These are phyloP conservation scores for Cyprinus carpio DNA, from an alignment of 2,113 vertebrate species.

Conservation along the genomic window DNA sequence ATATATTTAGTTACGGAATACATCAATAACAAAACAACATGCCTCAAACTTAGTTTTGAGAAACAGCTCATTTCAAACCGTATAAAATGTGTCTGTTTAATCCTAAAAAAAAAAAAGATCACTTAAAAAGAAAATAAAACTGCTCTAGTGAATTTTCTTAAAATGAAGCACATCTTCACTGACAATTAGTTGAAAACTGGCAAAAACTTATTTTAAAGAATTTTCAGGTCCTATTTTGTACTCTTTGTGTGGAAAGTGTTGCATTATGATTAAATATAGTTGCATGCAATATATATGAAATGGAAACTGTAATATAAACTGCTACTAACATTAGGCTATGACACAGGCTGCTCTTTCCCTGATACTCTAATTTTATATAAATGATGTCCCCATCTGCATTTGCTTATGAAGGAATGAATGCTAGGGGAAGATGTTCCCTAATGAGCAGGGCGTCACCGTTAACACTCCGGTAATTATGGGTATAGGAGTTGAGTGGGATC, in stretches of 20 bases:
- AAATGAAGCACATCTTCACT: neutral
- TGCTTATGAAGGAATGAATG: constrained; percentile 45
- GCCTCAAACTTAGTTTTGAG: neutral
- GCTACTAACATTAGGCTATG: neutral
- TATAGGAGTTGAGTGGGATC: constrained; percentile 23
- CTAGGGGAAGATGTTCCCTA: constrained; percentile 37
- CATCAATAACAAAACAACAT: neutral
- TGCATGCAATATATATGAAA: neutral
- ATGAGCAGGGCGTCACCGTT: constrained; percentile 48
- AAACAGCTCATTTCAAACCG: neutral
- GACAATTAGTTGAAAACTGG: neutral
- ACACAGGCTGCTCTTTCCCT: neutral
- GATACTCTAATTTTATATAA: constrained; percentile 14
- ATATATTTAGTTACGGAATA: neutral
- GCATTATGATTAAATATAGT: neutral
- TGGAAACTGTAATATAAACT: neutral
- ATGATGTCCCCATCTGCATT: neutral
- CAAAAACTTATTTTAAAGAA: neutral
- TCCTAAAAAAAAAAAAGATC: too few relatives aligned
- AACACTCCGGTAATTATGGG: constrained; percentile 49
- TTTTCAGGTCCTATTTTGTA: neutral
- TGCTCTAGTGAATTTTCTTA: too few relatives aligned
- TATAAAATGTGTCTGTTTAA: too few relatives aligned
- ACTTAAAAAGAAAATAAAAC: too few relatives aligned
- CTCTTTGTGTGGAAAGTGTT: neutral